Base-by-base conservation (phyloP, 2,797 vertebrate species). In the Cephalopachus bancanus region DNA sequence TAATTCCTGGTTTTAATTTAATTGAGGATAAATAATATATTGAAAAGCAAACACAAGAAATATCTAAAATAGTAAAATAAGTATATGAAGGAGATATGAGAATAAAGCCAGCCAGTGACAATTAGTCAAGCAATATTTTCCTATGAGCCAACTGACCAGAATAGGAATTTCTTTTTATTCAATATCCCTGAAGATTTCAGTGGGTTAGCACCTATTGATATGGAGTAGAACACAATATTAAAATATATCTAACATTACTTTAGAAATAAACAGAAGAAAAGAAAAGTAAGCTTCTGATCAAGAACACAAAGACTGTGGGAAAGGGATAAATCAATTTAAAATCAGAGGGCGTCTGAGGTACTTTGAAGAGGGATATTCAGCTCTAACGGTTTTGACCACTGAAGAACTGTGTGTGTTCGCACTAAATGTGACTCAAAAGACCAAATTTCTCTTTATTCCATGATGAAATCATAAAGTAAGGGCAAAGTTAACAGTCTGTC, bases 111-210 rank as follows among this genome's bases (percentile, higher is more conserved):
- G 44, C 24, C 89, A 74, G 49, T 9, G 1, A 78, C 49, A 14
- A 71, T 44, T 64, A 84, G 3, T 67, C n/a, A 78, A 16, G n/a
- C 22, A 60, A 74, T 80, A 81, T 9, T 3, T 11, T 85, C 0
- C 14, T 62, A 22, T 91, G 37, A 93, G n/a, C 9, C 89, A 37
- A 74, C 8, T 84, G 10, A 53, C 11, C 44, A 51, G 0, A 20
- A 84, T 33, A 83, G 92, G 7, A 95, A 89, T 37, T 96, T 26
- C 83, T 49, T 37, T 71, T 89, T 83, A 94, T 79, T 81, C n/a
- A 37, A 75, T 92, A 76, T 92, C 72, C 92, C 80, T 89, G 96
- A 93, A 97, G 95, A 94, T 78, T 60, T 0, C 0, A 3, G 1
- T 22, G 2, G 83, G 9, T 84, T 91, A 83, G 10, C 30, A 26